A percentile compares a stretch with the other conserved stretches of the same genome.
Conservation (phyloP, 2,888 invertebrate species). For the Cinara cedri region DNA sequence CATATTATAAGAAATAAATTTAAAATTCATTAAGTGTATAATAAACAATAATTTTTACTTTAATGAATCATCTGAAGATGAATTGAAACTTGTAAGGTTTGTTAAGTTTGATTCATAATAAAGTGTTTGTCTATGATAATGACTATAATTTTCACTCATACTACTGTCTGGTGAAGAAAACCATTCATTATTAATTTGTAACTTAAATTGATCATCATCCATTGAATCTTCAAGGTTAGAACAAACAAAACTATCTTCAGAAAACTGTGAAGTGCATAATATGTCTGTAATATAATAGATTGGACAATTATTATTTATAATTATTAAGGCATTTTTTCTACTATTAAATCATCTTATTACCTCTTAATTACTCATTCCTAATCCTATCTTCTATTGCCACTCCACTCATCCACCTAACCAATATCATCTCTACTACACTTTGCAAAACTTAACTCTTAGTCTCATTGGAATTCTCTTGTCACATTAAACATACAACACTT, state of each 20-base stretch:
- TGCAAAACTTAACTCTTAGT: too few species aligned
- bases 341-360: too few species aligned
- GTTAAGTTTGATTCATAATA: background rate
- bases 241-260: constrained; percentile 23
- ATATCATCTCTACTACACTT: too few species aligned
- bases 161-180: constrained; percentile 7
- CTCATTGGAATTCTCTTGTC: too few species aligned
- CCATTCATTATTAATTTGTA: background rate
- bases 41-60: background rate
- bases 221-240: background rate
- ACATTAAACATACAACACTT: too few species aligned
- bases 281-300: background rate
- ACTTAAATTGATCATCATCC: background rate
- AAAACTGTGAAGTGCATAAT: background rate
- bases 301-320: background rate
- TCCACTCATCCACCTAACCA: too few species aligned
- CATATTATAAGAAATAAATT: background rate
- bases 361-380: background rate
- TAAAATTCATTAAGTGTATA: too few species aligned
- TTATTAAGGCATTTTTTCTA: background rate
- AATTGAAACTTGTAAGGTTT: background rate
- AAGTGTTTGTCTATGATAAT: background rate
- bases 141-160: background rate
- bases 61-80: background rate
- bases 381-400: background rate